A percentile compares a stretch with the other conserved stretches of the same genome.
These are phyloP conservation scores for Pandemis heparana DNA, from an alignment of 2,888 invertebrate genomes.

Conservation along the genomic window DNA sequence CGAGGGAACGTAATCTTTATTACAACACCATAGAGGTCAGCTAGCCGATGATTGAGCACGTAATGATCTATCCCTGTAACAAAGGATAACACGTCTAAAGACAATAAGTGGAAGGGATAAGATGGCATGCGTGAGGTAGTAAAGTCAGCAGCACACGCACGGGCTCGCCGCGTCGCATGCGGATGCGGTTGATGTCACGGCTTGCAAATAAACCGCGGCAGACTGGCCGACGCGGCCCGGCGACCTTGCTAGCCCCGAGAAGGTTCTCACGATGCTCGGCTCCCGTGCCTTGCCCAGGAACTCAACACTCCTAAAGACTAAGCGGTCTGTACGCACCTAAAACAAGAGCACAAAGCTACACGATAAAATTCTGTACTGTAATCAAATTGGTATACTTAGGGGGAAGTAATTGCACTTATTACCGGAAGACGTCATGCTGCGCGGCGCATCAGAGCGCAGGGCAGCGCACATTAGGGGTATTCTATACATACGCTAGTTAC, in stretches of 20 bases:
- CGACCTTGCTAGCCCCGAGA: conserved; percentile 69
- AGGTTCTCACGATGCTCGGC: conserved; percentile 67
- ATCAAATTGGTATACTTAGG: conserved; percentile 43
- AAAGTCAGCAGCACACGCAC: conserved; percentile 69
- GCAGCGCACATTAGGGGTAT: conserved; percentile 68
- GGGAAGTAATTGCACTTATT: conserved; percentile 50
- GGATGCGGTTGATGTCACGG: conserved; percentile 74
- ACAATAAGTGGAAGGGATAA: conserved; percentile 77
- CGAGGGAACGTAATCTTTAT: conserved; percentile 73
- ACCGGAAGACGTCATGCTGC: conserved; percentile 77
- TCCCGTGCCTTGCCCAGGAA: conserved; percentile 13
- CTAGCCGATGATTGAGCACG: conserved; percentile 67
- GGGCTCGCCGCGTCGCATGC: conserved; percentile 68
- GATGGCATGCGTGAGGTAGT: conserved; percentile 67
- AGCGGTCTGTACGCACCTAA: conserved; percentile 4
- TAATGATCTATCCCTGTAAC: conserved; percentile 74
- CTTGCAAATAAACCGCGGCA: conserved; percentile 70
- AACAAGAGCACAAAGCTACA: conserved; percentile 24
- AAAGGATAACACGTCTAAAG: conserved; percentile 82
- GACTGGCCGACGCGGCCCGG: conserved; percentile 75
- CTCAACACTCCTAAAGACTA: conserved; percentile 1
- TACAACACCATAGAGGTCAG: conserved; percentile 65
- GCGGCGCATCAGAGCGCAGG: conserved; percentile 49
- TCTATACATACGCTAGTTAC: conserved; percentile 74
- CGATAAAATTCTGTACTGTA: conserved; percentile 39